Percentiles rank a stretch among this genome's conserved stretches.
Evolutionary conservation across 2,113 vertebrate genomes (phyloP).

Genomic region (Ranitomeya imitator): DNA sequence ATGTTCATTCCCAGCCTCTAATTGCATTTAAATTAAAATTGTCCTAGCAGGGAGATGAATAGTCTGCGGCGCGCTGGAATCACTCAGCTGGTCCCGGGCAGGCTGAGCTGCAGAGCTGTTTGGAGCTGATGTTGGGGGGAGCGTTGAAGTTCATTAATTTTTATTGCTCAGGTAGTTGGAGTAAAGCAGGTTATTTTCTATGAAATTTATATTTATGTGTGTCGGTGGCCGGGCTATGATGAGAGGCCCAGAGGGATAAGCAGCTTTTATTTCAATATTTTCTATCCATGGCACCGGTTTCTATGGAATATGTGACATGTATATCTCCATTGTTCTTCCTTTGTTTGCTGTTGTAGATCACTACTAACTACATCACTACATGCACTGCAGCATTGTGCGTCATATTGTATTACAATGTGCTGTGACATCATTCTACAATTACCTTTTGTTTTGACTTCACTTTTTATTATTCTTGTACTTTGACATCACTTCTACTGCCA

Average conservation of each 20-base stretch:
- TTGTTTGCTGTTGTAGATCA: not conserved
- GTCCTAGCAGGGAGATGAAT: constrained; percentile 91
- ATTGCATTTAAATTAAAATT: constrained; percentile 96
- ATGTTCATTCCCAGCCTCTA: constrained; percentile 93
- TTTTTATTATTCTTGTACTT: not conserved
- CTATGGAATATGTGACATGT: constrained; percentile 32
- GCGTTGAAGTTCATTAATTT: constrained; percentile 93
- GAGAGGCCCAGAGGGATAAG: constrained; percentile 43
- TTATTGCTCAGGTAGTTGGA: constrained; percentile 88
- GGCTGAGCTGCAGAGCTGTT: constrained; percentile 90
- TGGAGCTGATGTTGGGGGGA: constrained; percentile 79
- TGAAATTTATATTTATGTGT: constrained; percentile 84
- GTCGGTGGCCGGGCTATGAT: constrained; percentile 74
- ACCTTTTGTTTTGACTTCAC: no score
- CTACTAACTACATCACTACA: not conserved
- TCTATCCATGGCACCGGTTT: constrained; percentile 25
- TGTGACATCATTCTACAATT: no score
- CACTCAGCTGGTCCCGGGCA: constrained; percentile 87
- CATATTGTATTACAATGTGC: no score
- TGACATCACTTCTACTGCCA: not conserved
- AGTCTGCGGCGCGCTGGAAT: constrained; percentile 85
- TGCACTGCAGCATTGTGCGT: not conserved
- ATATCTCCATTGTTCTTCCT: not conserved
- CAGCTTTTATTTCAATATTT: constrained; percentile 45
- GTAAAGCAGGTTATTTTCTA: constrained; percentile 85